Evolutionary conservation across 1,140 invertebrate species (phyloP).

Genomic region (Pogonomyrmex californicus): DNA sequence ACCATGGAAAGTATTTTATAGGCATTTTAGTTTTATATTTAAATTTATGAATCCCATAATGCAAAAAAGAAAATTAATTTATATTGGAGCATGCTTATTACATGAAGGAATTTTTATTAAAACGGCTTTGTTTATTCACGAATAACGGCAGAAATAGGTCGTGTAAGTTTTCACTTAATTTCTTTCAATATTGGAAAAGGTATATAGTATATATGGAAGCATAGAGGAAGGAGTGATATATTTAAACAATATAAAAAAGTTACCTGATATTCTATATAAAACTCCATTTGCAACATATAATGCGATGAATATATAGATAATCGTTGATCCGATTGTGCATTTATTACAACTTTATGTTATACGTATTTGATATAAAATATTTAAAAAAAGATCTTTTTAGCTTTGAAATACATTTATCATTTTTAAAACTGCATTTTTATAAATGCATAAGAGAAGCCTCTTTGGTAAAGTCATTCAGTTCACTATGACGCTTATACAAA

Average conservation of each 20-base stretch:
- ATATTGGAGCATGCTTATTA: conserved; percentile 2
- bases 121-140: neutral
- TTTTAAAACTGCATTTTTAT: neutral
- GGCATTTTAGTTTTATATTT: conserved; percentile 2
- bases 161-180: conserved; percentile 19
- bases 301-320: neutral
- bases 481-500: neutral
- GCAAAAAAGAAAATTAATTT: neutral
- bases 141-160: neutral
- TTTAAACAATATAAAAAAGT: conserved; percentile 28
- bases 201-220: conserved; percentile 25
- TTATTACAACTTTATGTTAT: neutral
- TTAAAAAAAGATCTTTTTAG: neutral
- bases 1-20: neutral
- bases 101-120: conserved; percentile 32
- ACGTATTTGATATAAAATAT: neutral
- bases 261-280: conserved; percentile 11
- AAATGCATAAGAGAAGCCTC: neutral
- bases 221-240: neutral
- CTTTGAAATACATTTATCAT: neutral
- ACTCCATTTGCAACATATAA: neutral
- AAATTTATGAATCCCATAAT: conserved; percentile 9
- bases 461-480: neutral
- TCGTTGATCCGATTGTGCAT: neutral
- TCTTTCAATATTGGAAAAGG: conserved; percentile 7